Percentiles rank a stretch among this genome's conserved stretches.
Conservation (phyloP, 1,140 invertebrate genomes). For the Hyphantria cunea region DNA sequence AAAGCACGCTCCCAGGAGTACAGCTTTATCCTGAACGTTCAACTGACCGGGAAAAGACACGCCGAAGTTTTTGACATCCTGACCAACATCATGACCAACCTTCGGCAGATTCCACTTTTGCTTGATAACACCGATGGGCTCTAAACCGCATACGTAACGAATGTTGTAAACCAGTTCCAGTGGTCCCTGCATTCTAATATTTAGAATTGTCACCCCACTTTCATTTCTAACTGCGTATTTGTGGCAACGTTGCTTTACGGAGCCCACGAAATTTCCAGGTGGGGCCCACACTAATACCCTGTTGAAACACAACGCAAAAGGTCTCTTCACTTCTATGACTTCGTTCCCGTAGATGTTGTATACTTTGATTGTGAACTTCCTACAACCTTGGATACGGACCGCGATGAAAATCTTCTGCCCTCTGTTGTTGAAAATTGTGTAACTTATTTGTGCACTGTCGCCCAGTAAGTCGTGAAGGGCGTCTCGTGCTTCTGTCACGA, state of each 20-base stretch:
- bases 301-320: slow-evolving; percentile 35
- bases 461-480: slow-evolving; percentile 48
- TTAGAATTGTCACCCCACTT: slow-evolving; percentile 30
- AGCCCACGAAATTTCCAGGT: slow-evolving; percentile 47
- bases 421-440: slow-evolving; percentile 51
- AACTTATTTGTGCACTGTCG: slow-evolving; percentile 25
- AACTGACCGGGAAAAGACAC: slow-evolving; percentile 47
- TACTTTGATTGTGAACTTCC: slow-evolving; percentile 43
- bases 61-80: slow-evolving; percentile 35
- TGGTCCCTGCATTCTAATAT: slow-evolving; percentile 34
- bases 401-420: slow-evolving; percentile 58
- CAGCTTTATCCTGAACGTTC: slow-evolving; percentile 45
- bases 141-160: slow-evolving; percentile 21
- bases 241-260: slow-evolving; percentile 30
- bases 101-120: not conserved
- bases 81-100: slow-evolving; percentile 1
- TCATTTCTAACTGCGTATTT: slow-evolving; percentile 41
- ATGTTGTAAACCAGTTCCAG: slow-evolving; percentile 35
- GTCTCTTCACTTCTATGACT: slow-evolving; percentile 48
- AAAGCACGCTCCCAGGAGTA: slow-evolving; percentile 52
- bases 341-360: slow-evolving; percentile 60
- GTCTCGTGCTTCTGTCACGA: slow-evolving; percentile 45
- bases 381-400: slow-evolving; percentile 33
- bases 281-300: slow-evolving; percentile 49
- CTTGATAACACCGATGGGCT: slow-evolving; percentile 32